phyloP scores from a whole-genome alignment of 2,888 invertebrate species.

The Ceramica pisi region DNA sequence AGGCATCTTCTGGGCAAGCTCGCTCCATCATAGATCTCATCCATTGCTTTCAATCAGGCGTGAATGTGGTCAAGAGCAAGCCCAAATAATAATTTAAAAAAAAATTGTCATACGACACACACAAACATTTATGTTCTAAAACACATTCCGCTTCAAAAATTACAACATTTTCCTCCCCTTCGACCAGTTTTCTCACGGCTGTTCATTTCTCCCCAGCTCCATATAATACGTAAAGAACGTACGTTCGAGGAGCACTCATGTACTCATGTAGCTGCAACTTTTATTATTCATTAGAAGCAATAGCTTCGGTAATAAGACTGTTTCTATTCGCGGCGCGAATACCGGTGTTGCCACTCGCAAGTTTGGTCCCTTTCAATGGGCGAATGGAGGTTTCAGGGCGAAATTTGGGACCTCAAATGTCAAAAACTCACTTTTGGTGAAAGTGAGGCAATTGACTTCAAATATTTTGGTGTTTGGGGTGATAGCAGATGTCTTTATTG shows the following conservation, averaged over 20 bases:
- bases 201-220: slow-evolving; percentile 44
- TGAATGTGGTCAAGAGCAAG: too few species aligned
- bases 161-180: not conserved
- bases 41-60: too few species aligned
- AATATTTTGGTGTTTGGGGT: not conserved
- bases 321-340: slow-evolving; percentile 63
- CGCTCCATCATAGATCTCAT: too few species aligned
- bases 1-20: too few species aligned
- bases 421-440: not conserved
- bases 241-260: slow-evolving; percentile 42
- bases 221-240: slow-evolving; percentile 59
- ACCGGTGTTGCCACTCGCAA: slow-evolving; percentile 44
- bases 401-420: slow-evolving; percentile 18
- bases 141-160: not conserved
- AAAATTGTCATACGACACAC: too few species aligned
- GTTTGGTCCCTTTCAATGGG: slow-evolving; percentile 15
- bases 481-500: not conserved
- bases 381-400: slow-evolving; percentile 15
- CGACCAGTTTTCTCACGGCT: slow-evolving; percentile 16
- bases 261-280: slow-evolving; percentile 62
- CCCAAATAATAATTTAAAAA: too few species aligned
- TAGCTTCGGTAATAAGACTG: slow-evolving; percentile 66
- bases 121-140: not conserved
- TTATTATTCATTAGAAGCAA: slow-evolving; percentile 69
- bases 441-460: not conserved